Conservation (phyloP, 2,888 invertebrate species). For the Psylliodes chrysocephalus region DNA sequence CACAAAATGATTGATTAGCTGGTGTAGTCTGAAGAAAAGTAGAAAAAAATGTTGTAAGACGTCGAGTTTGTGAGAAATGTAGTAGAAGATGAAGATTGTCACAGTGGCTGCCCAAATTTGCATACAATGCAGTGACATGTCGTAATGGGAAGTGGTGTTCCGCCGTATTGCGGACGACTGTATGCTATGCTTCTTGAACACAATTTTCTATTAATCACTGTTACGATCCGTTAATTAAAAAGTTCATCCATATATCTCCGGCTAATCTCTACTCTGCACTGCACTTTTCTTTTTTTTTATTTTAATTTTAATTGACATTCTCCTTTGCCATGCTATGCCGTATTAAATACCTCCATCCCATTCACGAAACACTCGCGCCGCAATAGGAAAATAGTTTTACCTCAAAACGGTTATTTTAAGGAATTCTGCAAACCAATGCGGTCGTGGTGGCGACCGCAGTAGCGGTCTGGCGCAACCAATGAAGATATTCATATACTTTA, state of each 20-base stretch:
- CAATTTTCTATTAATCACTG: constrained; percentile 64
- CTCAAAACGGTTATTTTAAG: too few species aligned
- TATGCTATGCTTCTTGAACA: constrained; percentile 62
- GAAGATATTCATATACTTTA: too few species aligned
- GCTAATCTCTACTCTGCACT: constrained; percentile 52
- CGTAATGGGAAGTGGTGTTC: constrained; percentile 64
- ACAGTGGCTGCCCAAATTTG: constrained; percentile 63
- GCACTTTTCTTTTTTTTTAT: constrained; percentile 52
- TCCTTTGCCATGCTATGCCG: constrained; percentile 22
- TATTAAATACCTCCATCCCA: constrained; percentile 31
- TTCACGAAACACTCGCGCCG: constrained; percentile 29
- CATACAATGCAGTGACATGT: constrained; percentile 66
- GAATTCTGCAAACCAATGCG: too few species aligned
- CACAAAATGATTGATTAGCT: background rate
- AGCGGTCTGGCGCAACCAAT: too few species aligned
- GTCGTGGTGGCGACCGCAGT: too few species aligned
- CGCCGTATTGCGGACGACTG: constrained; percentile 56
- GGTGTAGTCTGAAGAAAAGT: background rate
- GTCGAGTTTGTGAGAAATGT: constrained; percentile 44
- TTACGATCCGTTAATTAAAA: constrained; percentile 66
- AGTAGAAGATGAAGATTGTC: constrained; percentile 62
- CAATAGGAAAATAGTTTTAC: too few species aligned
- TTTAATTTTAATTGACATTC: constrained; percentile 49
- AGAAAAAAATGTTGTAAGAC: constrained; percentile 40
- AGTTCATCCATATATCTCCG: constrained; percentile 60